Base-by-base conservation (phyloP, 2,888 invertebrate genomes). In the Tineola bisselliella region DNA sequence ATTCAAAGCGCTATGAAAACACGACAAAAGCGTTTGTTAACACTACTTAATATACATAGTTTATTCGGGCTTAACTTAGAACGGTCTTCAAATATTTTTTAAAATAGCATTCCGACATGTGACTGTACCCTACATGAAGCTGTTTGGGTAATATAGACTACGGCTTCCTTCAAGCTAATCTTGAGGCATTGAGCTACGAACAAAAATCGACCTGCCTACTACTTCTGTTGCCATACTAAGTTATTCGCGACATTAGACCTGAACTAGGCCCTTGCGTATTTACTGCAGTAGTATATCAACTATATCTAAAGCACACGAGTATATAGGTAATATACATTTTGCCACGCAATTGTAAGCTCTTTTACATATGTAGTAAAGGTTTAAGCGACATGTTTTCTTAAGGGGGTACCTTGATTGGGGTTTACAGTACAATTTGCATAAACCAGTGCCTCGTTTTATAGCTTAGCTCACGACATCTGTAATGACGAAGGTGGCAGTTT, bases 401-500 rank as follows among this genome's bases (percentile, higher is more conserved):
- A 17, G 12, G 17, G 25, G 19, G 25, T 18, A 54, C 19, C 54
- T 25, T 25, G 18, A 54, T 54, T 54, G 54, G 18, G 54, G 54
- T 54, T 54, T 54, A 54, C 54, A 25, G 33, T 58, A 75, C 74
- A 74, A 79, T 81, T 84, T 81, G 77, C 82, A 83, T 82, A 79
- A 77, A 77, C 74, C 73, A 75, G 80, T 80, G 72, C 70, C 70
- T 70, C 69, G 70, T 70, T 79, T 83, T 84, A 82, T 81, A 71
- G 76, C 74, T 69, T 69, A 67, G 71, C 79, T 78, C 83, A 84
- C 82, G 82, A 72, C 81, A 82, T 76, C 74, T 74, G 72, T 84
- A 82, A 81, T 82, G 77, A 76, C 75, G 72, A 69, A 77, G 80
- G 76, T 79, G 75, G 76, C 75, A 73, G 75, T 77, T 76, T 70